Evolutionary conservation across 1,140 invertebrate genomes (phyloP).

Genomic region (Sinella curviseta): DNA sequence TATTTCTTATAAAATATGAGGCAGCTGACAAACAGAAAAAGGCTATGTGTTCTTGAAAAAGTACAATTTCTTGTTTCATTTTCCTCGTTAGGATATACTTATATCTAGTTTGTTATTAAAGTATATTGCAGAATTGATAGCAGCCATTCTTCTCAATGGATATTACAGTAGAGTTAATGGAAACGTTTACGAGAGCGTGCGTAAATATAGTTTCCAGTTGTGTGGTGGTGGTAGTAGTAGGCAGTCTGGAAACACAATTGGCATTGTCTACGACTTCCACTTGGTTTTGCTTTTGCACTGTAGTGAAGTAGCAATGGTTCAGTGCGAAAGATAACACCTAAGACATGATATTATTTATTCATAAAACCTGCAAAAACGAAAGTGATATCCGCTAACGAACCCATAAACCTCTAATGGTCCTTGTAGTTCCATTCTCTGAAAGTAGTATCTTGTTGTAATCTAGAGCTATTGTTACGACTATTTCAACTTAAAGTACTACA

Average conservation of each 20-base stretch:
- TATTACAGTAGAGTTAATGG: neutral
- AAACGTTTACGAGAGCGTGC: neutral
- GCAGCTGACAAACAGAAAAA: too few relatives aligned
- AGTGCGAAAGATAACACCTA: neutral
- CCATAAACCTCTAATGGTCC: neutral
- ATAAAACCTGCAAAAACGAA: conserved; percentile 17
- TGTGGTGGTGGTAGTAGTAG: neutral
- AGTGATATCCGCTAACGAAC: neutral
- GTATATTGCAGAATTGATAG: neutral
- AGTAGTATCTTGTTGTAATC: neutral
- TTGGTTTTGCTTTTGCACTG: too few relatives aligned
- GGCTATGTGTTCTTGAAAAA: too few relatives aligned
- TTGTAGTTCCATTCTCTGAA: neutral
- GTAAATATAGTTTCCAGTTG: neutral
- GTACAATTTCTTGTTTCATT: too few relatives aligned
- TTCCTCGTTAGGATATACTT: too few relatives aligned
- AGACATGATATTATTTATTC: neutral
- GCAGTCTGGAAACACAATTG: too few relatives aligned
- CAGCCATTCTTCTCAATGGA: neutral
- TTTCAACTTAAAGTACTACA: neutral
- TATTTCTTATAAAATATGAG: too few relatives aligned
- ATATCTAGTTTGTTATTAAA: neutral
- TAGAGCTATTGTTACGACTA: neutral
- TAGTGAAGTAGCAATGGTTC: too few relatives aligned
- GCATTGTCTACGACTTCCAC: too few relatives aligned